Evolutionary conservation across 2,888 invertebrate species (phyloP), one percentile per base, ranked within the genome.

Genomic region (Sclerodermus sp.): DNA sequence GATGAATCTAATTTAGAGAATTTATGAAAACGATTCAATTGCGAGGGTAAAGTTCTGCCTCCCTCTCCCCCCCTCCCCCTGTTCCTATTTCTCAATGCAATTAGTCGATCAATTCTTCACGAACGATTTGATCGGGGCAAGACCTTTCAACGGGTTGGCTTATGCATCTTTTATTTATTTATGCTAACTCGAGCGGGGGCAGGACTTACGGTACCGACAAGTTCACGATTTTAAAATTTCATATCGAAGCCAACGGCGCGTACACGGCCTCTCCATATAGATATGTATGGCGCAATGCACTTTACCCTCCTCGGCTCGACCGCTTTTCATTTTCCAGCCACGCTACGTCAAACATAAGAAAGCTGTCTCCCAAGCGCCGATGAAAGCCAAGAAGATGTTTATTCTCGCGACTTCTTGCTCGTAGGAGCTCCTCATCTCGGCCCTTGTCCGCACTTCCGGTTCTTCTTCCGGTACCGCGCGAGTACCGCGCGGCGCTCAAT

Each of bases 121-220:
- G 31, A 46, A 17, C 4, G 34, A 15, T 47, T 41, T 39, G 36
- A 31, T 9, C 36, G 15, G 30, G 10, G 48, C 38, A 41, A 43
- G 42, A 51, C 30, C 42, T 51, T 49, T 36, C 45, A 42, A 40
- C 47, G 39, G 9, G n/a, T 13, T 6, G 32, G 32, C 50, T 45
- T n/a, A 12, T 15, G 50, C 66, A 70, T 68, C 60, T 73, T 73
- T 74, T 73, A 74, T 73, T 74, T 71, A 73, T 72, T 68, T 64
- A 73, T 69, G 71, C 65, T 66, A 70, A 72, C 58, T 66, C 61
- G 34, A 12, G 12, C 34, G 34, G 12, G 61, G 55, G 53, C 51
- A 14, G 29, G 48, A 49, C 16, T 44, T 48, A 36, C 39, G 47
- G 48, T 46, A 37, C 44, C 57, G 32, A 14, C 55, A 58, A 67